Evolutionary conservation across 2,888 invertebrate species (phyloP), one percentile per base, ranked within the genome.

Genomic region (Sinotaia quadrata): DNA sequence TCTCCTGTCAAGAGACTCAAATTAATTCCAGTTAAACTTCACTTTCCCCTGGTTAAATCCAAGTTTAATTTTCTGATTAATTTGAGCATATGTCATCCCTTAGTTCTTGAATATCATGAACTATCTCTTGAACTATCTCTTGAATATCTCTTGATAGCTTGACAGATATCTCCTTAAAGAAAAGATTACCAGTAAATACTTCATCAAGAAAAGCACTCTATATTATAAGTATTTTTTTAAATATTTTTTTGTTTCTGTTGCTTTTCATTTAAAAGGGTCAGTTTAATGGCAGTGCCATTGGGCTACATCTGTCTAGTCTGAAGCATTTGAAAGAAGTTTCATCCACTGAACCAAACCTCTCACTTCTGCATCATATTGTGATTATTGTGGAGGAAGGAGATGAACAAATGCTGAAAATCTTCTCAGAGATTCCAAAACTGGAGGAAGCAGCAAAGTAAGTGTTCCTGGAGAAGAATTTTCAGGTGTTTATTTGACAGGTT

Each of bases 331-430:
- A 83, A 67, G 89, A 89, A 37, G 88, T 89, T 4, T 82, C 88
- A 74, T 87, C 89, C 12, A 84, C 86, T 67, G 85, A 85, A 54
- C 87, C 88, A 0, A 82, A 87, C 31, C 82, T 88, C 72, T 89
- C 88, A 1, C 84, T 90, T 58, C 81, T 90, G 3, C 89, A 90
- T 77, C 88, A 86, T 72, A 41, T 85, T 24, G 79, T 84, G 21
- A 74, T 80, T 44, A 61, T 78, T 47, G 71, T 94, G 0, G 95
- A 95, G 86, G 93, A 93, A 81, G 93, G 93, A 80, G 92, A 94
- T 87, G 93, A 93, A 78, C 92, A 93, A 72, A 89, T 96, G 57
- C 89, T 95, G 24, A 92, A 92, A 79, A 96, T 97, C 87, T 92
- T 95, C 0, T 93, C 93, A 67, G 94, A 95, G 81, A 92, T 96